Conservation (phyloP, 2,113 vertebrate species). For the Cichladusa arquata region DNA sequence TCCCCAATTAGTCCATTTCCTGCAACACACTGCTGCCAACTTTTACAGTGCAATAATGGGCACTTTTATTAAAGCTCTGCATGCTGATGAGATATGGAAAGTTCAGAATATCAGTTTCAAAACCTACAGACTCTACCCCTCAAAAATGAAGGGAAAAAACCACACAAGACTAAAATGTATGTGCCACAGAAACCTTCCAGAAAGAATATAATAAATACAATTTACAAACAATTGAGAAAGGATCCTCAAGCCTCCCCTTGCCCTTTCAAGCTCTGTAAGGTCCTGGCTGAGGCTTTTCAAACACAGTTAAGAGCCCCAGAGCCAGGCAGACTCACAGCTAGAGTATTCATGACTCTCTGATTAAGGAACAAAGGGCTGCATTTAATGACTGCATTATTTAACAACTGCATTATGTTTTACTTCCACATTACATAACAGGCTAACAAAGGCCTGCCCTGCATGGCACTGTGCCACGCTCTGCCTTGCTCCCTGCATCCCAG, state of each 20-base stretch:
- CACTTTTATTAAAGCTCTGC: neutral
- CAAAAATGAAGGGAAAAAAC: neutral
- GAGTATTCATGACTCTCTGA: conserved; percentile 29
- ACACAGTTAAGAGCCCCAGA: neutral
- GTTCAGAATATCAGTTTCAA: neutral
- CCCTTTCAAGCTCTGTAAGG: neutral
- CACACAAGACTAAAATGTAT: neutral
- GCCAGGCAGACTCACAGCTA: conserved; percentile 28
- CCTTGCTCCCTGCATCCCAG: conserved; percentile 15
- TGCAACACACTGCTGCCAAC: neutral
- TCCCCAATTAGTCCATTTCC: neutral
- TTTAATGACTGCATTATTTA: conserved; percentile 54
- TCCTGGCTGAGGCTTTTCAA: conserved; percentile 18
- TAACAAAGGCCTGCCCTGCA: conserved; percentile 43
- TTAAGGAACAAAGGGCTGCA: conserved; percentile 52
- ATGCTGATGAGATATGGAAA: neutral
- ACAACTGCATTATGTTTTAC: conserved; percentile 13
- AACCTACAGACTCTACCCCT: neutral
- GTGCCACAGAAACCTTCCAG: neutral
- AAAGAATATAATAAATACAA: neutral
- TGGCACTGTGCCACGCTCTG: neutral
- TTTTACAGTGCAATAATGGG: neutral
- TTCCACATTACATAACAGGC: conserved; percentile 21
- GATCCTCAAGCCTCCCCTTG: neutral
- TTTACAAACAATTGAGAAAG: neutral